These are phyloP conservation scores for Drosophila santomea DNA, from an alignment of 1,140 invertebrate genomes.

Conservation along the genomic window DNA sequence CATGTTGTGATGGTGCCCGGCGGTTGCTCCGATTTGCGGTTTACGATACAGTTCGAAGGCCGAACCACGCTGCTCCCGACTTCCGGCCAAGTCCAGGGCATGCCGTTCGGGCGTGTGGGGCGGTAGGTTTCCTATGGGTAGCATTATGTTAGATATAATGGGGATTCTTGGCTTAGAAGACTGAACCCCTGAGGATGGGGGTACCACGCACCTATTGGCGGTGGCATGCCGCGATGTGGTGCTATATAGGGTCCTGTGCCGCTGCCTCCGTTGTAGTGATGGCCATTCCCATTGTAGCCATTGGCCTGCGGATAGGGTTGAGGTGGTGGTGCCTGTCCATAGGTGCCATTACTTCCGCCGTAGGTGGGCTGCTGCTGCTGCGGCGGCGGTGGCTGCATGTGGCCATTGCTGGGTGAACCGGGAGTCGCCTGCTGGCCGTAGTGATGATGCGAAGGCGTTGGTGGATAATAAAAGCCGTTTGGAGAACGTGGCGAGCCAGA, in stretches of 20 bases:
- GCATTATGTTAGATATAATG: background rate
- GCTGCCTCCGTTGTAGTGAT: constrained; percentile 81
- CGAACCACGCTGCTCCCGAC: constrained; percentile 95
- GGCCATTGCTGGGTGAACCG: constrained; percentile 64
- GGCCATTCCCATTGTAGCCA: constrained; percentile 78
- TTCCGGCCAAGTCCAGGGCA: constrained; percentile 90
- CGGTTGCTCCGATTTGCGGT: constrained; percentile 87
- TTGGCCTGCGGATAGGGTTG: constrained; percentile 63
- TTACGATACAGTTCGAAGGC: constrained; percentile 98
- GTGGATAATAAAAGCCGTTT: constrained; percentile 82
- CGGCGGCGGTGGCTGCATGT: constrained; percentile 56
- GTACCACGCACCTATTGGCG: constrained; percentile 66
- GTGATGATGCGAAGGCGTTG: constrained; percentile 85
- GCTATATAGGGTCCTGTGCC: constrained; percentile 84
- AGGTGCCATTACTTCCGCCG: constrained; percentile 62
- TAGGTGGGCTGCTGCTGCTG: constrained; percentile 70
- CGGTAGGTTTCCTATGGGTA: constrained; percentile 72
- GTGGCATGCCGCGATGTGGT: constrained; percentile 85
- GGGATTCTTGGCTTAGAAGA: no score
- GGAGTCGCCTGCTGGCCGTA: constrained; percentile 78
- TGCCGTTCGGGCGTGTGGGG: constrained; percentile 78
- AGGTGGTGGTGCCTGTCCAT: constrained; percentile 67
- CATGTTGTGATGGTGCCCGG: constrained; percentile 88
- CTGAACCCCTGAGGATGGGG: background rate
- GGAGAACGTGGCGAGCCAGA: constrained; percentile 81